These are phyloP conservation scores for Cabera pusaria DNA, from an alignment of 2,888 invertebrate species.

Conservation along the genomic window DNA sequence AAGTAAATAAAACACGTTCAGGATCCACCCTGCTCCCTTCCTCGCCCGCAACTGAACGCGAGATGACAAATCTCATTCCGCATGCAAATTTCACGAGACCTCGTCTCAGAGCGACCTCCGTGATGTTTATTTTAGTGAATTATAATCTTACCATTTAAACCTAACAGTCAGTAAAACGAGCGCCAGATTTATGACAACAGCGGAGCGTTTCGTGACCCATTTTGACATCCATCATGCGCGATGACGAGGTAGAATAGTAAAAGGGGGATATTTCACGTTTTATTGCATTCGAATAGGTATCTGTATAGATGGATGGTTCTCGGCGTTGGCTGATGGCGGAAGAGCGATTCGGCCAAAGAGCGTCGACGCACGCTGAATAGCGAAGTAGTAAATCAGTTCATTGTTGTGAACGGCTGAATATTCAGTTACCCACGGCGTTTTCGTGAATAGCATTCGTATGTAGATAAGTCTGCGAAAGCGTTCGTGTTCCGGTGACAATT, in stretches of 20 bases:
- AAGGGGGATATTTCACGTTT: constrained; percentile 36
- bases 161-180: constrained; percentile 39
- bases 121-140: constrained; percentile 47
- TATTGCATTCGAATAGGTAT: constrained; percentile 50
- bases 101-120: constrained; percentile 43
- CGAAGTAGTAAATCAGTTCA: constrained; percentile 72
- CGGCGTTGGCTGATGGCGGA: constrained; percentile 42
- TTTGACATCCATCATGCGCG: constrained; percentile 39
- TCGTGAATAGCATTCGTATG: constrained; percentile 55
- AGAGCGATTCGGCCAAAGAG: constrained; percentile 56
- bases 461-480: constrained; percentile 44
- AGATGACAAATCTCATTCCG: constrained; percentile 67
- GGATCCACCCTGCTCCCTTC: constrained; percentile 39
- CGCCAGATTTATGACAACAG: constrained; percentile 29
- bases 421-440: constrained; percentile 58
- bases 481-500: constrained; percentile 34
- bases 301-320: constrained; percentile 45
- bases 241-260: constrained; percentile 47
- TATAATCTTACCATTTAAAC: constrained; percentile 42
- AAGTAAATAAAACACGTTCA: constrained; percentile 67
- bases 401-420: constrained; percentile 65
- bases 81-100: constrained; percentile 60
- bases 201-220: constrained; percentile 49
- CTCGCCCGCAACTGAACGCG: constrained; percentile 47
- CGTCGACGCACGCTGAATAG: constrained; percentile 68